Percentiles rank a stretch among this genome's conserved stretches.
phyloP scores from a whole-genome alignment of 2,888 invertebrate genomes.

The Serripes groenlandicus region DNA sequence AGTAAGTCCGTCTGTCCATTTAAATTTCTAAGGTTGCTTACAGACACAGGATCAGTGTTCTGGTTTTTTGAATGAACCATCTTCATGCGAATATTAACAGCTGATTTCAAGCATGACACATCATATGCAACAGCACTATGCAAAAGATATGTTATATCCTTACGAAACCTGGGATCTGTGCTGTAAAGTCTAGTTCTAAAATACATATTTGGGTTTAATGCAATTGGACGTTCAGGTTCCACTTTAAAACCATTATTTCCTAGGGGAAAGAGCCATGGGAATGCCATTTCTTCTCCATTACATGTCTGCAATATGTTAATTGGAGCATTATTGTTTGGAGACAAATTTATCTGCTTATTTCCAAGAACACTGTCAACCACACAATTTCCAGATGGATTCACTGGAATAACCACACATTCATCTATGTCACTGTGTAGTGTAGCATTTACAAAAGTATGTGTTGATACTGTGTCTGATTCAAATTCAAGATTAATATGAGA shows the following conservation, averaged over 20 bases:
- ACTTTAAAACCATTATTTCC: conserved; percentile 36
- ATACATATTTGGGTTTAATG: conserved; percentile 40
- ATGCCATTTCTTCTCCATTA: conserved; percentile 54
- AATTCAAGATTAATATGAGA: background rate
- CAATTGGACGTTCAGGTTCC: background rate
- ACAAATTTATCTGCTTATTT: background rate
- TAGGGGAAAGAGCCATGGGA: conserved; percentile 60
- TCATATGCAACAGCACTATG: conserved; percentile 48
- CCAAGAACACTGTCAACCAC: background rate
- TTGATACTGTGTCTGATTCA: background rate
- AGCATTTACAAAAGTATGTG: background rate
- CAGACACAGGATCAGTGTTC: conserved; percentile 15
- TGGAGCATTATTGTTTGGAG: background rate
- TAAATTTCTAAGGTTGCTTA: conserved; percentile 17
- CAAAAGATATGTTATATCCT: conserved; percentile 49
- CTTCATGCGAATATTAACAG: conserved; percentile 52
- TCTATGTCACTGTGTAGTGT: background rate
- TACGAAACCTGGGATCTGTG: conserved; percentile 19
- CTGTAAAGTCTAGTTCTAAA: conserved; percentile 49
- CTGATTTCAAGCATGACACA: conserved; percentile 27
- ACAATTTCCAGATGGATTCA: background rate
- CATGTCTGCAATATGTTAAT: background rate
- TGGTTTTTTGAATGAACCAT: background rate
- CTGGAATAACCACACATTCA: background rate
- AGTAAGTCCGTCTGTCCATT: conserved; percentile 15